Evolutionary conservation across 2,113 vertebrate species (phyloP), one percentile per base, ranked within the genome.

Genomic region (Nanorana parkeri): DNA sequence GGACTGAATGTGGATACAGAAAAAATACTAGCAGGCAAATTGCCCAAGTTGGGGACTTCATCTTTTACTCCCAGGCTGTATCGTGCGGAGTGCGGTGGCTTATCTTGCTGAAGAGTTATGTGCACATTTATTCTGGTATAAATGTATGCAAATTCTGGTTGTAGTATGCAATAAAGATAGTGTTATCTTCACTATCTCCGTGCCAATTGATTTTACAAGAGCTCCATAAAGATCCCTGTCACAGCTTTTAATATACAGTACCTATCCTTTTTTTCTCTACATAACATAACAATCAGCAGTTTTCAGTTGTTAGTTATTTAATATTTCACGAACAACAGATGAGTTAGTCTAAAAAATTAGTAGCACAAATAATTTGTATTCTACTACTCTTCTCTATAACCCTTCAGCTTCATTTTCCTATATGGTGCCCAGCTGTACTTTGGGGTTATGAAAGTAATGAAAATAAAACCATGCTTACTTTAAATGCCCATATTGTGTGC

Each of bases 111-210:
- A 17, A 56, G 20, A 41, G 28, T 20, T n/a, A 66, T 32, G 15
- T 66, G 51, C 41, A 20, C 20, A 71, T 41, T 20, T 54, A 52
- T 73, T 23, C 15, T 21, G 24, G 24, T 81, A 74, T 74, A 66
- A 26, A 66, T 36, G 5, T n/a, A n/a, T 74, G 51, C 64, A 13
- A 55, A n/a, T n/a, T 20, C 26, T 56, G 11, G 2, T 52, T 66
- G 17, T 56, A 13, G n/a, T 24, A 20, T 66, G 61, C 26, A 28
- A 81, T 63, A 74, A 73, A 74, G 69, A 80, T 80, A 80, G 19
- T 24, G 6, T 66, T 67, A 78, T 78, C 61, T 78, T 8, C 26
- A 13, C 20, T 78, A 78, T 78, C 76, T 78, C 17, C 15, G 3
- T 51, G n/a, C 29, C 23, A 65, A 29, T 28, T 47, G 51, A 58